Conservation (phyloP, 2,888 invertebrate species). For the Xanthorhoe designata region DNA sequence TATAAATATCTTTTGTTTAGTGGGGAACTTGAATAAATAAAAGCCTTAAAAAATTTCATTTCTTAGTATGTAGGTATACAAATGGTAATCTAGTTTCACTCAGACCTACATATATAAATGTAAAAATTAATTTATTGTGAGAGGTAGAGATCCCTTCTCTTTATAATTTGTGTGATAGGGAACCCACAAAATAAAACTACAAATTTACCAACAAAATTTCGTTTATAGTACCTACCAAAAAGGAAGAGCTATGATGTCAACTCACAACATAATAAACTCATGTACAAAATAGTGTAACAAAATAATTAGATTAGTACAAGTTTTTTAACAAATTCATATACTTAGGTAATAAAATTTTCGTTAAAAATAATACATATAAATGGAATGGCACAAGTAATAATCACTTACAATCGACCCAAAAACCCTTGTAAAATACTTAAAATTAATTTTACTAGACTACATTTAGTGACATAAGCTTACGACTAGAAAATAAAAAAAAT, state of each 20-base stretch:
- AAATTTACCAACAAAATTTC: constrained; percentile 8
- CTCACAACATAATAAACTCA: background rate
- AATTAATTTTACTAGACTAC: constrained; percentile 36
- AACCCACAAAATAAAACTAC: background rate
- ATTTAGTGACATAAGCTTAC: constrained; percentile 22
- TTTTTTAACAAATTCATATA: constrained; percentile 16
- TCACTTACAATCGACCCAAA: constrained; percentile 50
- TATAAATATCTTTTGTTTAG: no score
- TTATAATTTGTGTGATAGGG: background rate
- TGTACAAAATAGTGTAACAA: constrained; percentile 10
- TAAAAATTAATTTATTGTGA: no score
- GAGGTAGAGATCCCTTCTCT: no score
- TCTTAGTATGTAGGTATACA: no score
- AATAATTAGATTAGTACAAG: background rate
- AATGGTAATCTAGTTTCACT: no score
- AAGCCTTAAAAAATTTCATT: no score
- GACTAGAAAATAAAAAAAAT: constrained; percentile 16
- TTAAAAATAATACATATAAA: constrained; percentile 18
- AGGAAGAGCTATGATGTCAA: constrained; percentile 5
- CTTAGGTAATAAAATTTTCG: background rate
- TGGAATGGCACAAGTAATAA: constrained; percentile 40
- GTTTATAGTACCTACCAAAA: constrained; percentile 5
- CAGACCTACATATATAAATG: no score
- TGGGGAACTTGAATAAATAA: no score
- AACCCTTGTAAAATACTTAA: constrained; percentile 51